These are phyloP conservation scores for Entosphenus tridentatus DNA, from an alignment of 2,113 vertebrate species.

Conservation along the genomic window DNA sequence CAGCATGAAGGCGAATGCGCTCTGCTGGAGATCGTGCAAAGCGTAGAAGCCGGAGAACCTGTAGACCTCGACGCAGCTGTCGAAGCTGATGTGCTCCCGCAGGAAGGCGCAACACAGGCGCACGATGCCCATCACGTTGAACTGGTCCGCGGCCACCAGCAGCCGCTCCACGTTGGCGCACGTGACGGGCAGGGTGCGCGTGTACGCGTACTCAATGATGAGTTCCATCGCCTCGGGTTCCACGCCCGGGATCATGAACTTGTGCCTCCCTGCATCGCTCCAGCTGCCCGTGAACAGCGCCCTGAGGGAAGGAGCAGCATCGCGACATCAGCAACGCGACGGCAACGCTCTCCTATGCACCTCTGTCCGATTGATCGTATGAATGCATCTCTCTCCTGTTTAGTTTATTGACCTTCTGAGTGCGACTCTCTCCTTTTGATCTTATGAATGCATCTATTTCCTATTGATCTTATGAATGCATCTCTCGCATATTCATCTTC, in stretches of 20 bases:
- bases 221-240: constrained; percentile 33
- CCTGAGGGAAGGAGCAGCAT: background rate
- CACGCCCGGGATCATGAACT: constrained; percentile 26
- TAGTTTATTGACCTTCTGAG: no score
- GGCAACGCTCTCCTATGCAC: no score
- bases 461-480: no score
- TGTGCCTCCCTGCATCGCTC: constrained; percentile 21
- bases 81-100: constrained; percentile 21
- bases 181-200: constrained; percentile 21
- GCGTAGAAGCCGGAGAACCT: constrained; percentile 26
- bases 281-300: constrained; percentile 32
- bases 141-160: constrained; percentile 27
- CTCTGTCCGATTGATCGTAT: no score
- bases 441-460: no score
- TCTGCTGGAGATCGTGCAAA: constrained; percentile 19
- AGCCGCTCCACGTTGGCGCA: constrained; percentile 25
- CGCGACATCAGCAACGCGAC: no score
- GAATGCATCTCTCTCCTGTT: no score
- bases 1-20: constrained; percentile 30
- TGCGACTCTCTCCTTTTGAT: no score
- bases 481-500: no score
- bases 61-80: constrained; percentile 42
- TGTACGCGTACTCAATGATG: constrained; percentile 39
- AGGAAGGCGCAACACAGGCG: constrained; percentile 32
- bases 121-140: constrained; percentile 27